These are phyloP conservation scores for Oenanthe melanoleuca DNA, from an alignment of 2,113 vertebrate species.

Conservation along the genomic window DNA sequence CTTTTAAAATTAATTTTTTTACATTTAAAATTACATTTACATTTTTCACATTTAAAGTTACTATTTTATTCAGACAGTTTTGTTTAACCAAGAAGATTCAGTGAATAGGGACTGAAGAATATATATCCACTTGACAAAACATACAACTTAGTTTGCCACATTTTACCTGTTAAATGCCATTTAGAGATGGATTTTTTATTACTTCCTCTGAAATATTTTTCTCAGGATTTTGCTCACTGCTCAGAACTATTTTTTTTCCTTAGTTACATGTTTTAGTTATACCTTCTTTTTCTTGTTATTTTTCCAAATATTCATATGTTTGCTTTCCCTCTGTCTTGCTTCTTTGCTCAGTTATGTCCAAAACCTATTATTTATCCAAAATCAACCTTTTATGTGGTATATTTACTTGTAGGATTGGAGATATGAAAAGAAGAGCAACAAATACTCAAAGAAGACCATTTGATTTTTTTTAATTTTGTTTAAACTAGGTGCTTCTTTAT, in stretches of 20 bases:
- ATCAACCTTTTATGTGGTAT: neutral
- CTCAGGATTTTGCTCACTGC: neutral
- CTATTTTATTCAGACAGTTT: neutral
- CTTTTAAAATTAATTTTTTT: neutral
- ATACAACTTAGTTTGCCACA: neutral
- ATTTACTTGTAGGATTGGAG: neutral
- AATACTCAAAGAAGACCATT: rapidly evolving
- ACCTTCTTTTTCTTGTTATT: neutral
- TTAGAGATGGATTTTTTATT: neutral
- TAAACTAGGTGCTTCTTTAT: neutral
- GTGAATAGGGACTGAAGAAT: neutral
- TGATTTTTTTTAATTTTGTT: neutral
- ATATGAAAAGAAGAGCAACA: neutral
- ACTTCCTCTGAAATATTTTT: neutral
- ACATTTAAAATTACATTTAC: neutral
- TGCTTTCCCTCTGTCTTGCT: neutral
- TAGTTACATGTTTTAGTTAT: neutral
- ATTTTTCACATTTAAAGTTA: neutral
- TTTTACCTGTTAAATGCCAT: neutral
- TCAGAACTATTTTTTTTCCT: neutral
- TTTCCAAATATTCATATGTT: neutral
- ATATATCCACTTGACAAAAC: neutral
- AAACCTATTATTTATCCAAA: neutral
- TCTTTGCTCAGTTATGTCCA: neutral
- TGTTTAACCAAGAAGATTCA: neutral